phyloP scores from a whole-genome alignment of 2,113 vertebrate genomes.

The Ibidorhyncha struthersii region DNA sequence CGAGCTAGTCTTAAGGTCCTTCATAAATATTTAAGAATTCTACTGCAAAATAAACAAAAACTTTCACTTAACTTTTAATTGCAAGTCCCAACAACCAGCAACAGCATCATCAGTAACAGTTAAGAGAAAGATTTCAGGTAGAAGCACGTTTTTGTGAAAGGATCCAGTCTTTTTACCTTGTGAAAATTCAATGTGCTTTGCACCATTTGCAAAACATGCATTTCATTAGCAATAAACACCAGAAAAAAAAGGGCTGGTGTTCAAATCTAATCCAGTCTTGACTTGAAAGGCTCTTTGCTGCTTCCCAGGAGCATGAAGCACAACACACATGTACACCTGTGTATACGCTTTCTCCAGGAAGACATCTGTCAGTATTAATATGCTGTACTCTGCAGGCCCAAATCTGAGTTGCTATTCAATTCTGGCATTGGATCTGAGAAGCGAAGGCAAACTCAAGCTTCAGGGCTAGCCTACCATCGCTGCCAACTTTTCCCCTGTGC shows the following conservation, averaged over 20 bases:
- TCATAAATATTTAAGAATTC: slow-evolving; percentile 82
- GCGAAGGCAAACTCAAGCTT: neutral
- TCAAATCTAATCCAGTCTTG: neutral
- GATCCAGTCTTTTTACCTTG: neutral
- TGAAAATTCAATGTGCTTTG: neutral
- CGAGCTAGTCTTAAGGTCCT: slow-evolving; percentile 73
- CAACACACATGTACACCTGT: neutral
- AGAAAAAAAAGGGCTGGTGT: neutral
- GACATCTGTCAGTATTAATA: neutral
- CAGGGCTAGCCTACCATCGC: neutral
- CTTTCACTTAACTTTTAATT: slow-evolving; percentile 82
- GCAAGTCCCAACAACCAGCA: slow-evolving; percentile 55
- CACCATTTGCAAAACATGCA: neutral
- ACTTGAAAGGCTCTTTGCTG: neutral
- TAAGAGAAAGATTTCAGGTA: neutral
- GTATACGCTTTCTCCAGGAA: neutral
- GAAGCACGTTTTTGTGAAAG: neutral
- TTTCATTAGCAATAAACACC: neutral
- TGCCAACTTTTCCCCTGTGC: neutral
- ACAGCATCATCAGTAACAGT: neutral
- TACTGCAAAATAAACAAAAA: slow-evolving; percentile 81
- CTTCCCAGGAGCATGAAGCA: neutral
- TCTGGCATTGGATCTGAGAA: neutral
- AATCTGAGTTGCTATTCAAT: neutral
- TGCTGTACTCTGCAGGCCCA: fast-evolving